Evolutionary conservation across 2,888 invertebrate genomes (phyloP), one percentile per base, ranked within the genome.

Genomic region (Blomia tropicalis): DNA sequence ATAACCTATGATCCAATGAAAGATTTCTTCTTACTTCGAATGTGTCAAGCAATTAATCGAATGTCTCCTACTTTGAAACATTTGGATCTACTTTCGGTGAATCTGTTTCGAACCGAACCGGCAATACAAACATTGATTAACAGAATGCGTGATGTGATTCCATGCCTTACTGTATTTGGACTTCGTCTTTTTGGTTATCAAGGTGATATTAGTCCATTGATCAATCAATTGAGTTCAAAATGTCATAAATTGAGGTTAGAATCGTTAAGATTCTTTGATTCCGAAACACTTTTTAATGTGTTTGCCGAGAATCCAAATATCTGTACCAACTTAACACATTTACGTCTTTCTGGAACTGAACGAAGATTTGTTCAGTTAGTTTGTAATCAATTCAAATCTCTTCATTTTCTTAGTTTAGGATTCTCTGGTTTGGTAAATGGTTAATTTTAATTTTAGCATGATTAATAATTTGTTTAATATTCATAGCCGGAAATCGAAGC

Each of bases 381-480:
- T 27, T 22, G 51, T 27, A n/a, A 47, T 22, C 51, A 14, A 11
- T 47, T 47, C 22, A 7, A n/a, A 11, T 7, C 11, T 7, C 22
- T 47, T 7, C 7, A 47, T 11, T 27, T 11, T 47, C 22, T 47
- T 7, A 19, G 22, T 27, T 7, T 47, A n/a, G 51, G 51, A 7
- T 47, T 47, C 27, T 47, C 11, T 27, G 51, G 51, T 25, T 7
- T 47, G 51, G 51, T 47, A 47, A 47, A n/a, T 47, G 51, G n/a
- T 14, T 22, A 27, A 11, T 7, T 14, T 14, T 19, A 14, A 27
- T 14, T 47, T 25, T 11, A 25, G 7, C 51, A 11, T 25, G 7
- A 47, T 27, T 47, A 11, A 47, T 47, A 11, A 27, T 47, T 47
- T 47, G 14, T 47, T 47, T 47, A 7, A 27, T 41, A 17, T 27